Percentiles rank a stretch among this genome's conserved stretches.
These are phyloP conservation scores for Peromyscus melanophrys DNA, from an alignment of 2,797 vertebrate genomes.

Conservation along the genomic window DNA sequence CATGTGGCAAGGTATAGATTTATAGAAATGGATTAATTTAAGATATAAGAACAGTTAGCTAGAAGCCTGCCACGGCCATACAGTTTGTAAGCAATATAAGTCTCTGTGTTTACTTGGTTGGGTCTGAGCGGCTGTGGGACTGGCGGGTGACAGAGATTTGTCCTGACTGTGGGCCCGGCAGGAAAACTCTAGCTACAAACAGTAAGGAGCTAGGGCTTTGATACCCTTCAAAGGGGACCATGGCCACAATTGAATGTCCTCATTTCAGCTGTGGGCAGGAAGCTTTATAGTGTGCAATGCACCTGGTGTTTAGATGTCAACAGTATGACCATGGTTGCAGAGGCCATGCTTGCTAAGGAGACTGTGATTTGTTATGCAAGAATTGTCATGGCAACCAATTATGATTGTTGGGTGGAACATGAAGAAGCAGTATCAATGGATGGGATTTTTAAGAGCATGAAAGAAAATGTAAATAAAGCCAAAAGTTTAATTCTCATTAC, in stretches of 20 bases:
- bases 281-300: slow-evolving; percentile 89
- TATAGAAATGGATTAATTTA: too few species aligned
- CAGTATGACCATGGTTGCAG: not conserved
- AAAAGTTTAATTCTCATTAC: slow-evolving; percentile 78
- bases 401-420: too few species aligned
- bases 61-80: too few species aligned
- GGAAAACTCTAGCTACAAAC: too few species aligned
- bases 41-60: too few species aligned
- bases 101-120: too few species aligned
- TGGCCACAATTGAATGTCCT: slow-evolving; percentile 94
- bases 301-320: not conserved
- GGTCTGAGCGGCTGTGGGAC: too few species aligned
- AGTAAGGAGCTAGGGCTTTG: slow-evolving; percentile 91
- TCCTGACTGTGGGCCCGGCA: too few species aligned
- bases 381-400: not conserved
- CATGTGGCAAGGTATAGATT: too few species aligned
- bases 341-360: not conserved
- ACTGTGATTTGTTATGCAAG: not conserved
- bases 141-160: too few species aligned
- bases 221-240: slow-evolving; percentile 92
- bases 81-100: too few species aligned
- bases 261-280: slow-evolving; percentile 92
- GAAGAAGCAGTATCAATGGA: too few species aligned
- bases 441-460: slow-evolving; percentile 94
- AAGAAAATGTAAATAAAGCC: slow-evolving; percentile 96